Conservation (phyloP, 2,797 vertebrate genomes). For the Manis pentadactyla region DNA sequence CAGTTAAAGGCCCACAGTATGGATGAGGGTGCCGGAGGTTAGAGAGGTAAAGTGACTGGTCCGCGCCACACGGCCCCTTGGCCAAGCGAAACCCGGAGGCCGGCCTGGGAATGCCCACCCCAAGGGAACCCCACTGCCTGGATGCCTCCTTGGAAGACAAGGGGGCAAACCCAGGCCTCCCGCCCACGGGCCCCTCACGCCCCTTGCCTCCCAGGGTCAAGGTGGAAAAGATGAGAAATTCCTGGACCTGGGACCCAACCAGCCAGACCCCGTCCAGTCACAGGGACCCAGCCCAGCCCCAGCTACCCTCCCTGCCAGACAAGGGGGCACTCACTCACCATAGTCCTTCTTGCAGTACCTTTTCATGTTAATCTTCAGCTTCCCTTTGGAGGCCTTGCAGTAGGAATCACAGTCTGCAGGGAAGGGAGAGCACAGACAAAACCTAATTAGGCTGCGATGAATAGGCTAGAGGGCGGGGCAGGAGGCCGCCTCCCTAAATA, state of each 20-base stretch:
- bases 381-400: slow-evolving; percentile 98
- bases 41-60: not conserved
- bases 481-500: slow-evolving; percentile 83
- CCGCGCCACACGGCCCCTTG: not conserved
- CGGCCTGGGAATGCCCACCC: not conserved
- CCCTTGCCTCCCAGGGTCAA: not conserved
- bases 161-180: not conserved
- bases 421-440: slow-evolving; percentile 84
- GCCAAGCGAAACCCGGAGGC: not conserved
- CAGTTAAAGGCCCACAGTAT: rapidly evolving
- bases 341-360: slow-evolving; percentile 99
- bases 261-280: rapidly evolving
- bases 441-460: slow-evolving; percentile 86
- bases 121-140: not conserved
- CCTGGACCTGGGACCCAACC: not conserved
- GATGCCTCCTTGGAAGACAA: too few relatives aligned
- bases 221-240: not conserved
- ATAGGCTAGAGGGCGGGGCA: slow-evolving; percentile 65
- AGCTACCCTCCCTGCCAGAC: not conserved
- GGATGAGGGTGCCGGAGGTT: not conserved
- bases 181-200: rapidly evolving
- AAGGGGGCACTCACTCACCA: slow-evolving; percentile 89
- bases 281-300: not conserved
- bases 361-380: slow-evolving; percentile 99
- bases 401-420: slow-evolving; percentile 94